A percentile compares a stretch with the other conserved stretches of the same genome.
Conservation (phyloP, 2,797 vertebrate species). For the Protosalanx chinensis region DNA sequence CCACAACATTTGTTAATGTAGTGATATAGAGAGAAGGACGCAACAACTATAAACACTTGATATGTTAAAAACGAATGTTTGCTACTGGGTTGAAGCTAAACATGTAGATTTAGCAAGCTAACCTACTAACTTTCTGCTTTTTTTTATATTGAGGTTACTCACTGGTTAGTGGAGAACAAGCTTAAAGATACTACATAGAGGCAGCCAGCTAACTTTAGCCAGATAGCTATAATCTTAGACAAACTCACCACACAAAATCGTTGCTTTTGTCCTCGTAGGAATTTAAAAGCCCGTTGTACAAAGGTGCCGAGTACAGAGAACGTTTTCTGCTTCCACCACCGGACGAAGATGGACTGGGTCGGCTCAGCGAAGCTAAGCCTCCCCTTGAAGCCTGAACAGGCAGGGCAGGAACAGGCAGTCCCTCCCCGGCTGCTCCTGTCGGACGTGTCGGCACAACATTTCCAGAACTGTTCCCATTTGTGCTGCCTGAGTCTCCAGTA, state of each 20-base stretch:
- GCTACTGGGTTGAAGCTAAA: too few relatives aligned
- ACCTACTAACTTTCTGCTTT: not conserved
- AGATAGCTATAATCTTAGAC: not conserved
- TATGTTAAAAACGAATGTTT: too few relatives aligned
- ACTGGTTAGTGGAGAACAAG: too few relatives aligned
- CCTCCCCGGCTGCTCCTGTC: conserved; percentile 54
- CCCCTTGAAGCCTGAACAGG: conserved; percentile 59
- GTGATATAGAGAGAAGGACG: too few relatives aligned
- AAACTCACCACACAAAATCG: conserved; percentile 93
- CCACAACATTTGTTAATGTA: too few relatives aligned
- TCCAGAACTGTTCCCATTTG: conserved; percentile 58
- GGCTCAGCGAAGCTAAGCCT: conserved; percentile 58
- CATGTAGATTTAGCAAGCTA: not conserved
- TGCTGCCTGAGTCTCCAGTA: conserved; percentile 2
- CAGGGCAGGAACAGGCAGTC: conserved; percentile 53
- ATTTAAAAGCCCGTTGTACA: conserved; percentile 93
- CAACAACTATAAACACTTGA: too few relatives aligned
- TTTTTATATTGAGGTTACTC: too few relatives aligned
- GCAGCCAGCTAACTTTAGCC: not conserved
- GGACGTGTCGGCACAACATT: conserved; percentile 69
- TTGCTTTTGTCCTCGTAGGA: conserved; percentile 99
- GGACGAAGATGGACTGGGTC: conserved; percentile 61
- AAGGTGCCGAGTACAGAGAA: conserved; percentile 78
- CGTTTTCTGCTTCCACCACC: conserved; percentile 79
- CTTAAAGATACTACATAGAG: not conserved